Conservation (phyloP, 2,888 invertebrate species). For the Hirtodrosophila duncani region DNA sequence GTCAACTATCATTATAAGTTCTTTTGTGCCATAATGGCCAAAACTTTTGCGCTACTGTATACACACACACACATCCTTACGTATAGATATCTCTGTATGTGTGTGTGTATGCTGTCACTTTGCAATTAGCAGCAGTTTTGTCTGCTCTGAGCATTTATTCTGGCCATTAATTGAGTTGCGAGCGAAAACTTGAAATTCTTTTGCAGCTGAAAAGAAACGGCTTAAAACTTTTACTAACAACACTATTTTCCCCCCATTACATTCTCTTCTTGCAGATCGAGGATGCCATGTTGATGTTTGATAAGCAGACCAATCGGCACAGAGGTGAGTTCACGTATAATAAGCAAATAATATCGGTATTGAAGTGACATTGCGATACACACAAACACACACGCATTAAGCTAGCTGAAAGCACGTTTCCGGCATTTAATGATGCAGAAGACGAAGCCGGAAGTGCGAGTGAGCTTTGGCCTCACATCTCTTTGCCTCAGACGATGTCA, state of each 20-base stretch:
- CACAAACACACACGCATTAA: neutral
- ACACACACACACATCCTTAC: neutral
- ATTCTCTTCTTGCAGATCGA: conserved; percentile 91
- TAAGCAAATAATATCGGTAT: too few species aligned
- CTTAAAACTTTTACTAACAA: conserved; percentile 7
- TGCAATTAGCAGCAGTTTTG: conserved; percentile 74
- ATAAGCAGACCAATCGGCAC: conserved; percentile 99
- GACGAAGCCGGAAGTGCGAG: conserved; percentile 62
- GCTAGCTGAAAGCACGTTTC: conserved; percentile 44
- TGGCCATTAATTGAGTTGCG: conserved; percentile 68
- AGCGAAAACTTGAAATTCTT: conserved; percentile 4
- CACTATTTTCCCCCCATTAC: conserved; percentile 12
- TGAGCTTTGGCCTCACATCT: conserved; percentile 40
- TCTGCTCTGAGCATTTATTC: conserved; percentile 64
- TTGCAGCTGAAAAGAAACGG: conserved; percentile 28
- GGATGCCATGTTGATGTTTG: conserved; percentile 99
- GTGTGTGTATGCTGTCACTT: conserved; percentile 38
- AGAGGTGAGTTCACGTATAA: conserved; percentile 86
- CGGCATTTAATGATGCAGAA: conserved; percentile 63
- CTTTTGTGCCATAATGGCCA: conserved; percentile 72
- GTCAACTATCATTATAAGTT: conserved; percentile 75
- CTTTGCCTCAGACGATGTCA: conserved; percentile 4
- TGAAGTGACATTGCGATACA: too few species aligned
- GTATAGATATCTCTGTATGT: conserved; percentile 13
- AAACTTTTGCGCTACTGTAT: conserved; percentile 46